Evolutionary conservation across 2,888 invertebrate genomes (phyloP).

Genomic region (Acronicta psi): DNA sequence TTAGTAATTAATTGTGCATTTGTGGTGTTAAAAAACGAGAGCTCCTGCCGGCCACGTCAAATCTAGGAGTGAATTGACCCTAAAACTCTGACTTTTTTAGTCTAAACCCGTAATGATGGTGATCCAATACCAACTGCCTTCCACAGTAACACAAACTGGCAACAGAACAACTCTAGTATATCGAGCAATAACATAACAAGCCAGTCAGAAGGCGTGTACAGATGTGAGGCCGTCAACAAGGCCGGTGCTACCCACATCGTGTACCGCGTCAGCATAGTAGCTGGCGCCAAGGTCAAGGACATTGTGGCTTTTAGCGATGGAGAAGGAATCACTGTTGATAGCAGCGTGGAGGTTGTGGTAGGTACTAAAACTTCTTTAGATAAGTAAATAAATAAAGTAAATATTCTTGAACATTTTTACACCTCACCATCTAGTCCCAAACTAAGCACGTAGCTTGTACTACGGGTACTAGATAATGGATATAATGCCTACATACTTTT

Average conservation of each 20-base stretch:
- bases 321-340: slow-evolving; percentile 59
- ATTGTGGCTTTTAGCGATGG: slow-evolving; percentile 63
- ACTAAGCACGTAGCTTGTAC: no score
- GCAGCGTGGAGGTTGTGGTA: slow-evolving; percentile 66
- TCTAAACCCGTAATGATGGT: background rate
- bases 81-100: no score
- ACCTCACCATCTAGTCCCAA: no score
- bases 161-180: slow-evolving; percentile 62
- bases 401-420: no score
- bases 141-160: slow-evolving; percentile 77
- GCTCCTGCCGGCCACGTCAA: no score
- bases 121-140: background rate
- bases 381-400: no score
- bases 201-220: slow-evolving; percentile 84
- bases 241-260: slow-evolving; percentile 87
- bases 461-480: no score
- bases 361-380: slow-evolving; percentile 35
- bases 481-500: no score
- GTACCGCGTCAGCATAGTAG: slow-evolving; percentile 86
- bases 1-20: no score
- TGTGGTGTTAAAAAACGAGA: no score
- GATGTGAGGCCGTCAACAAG: slow-evolving; percentile 89
- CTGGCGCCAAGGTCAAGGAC: slow-evolving; percentile 61
- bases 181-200: slow-evolving; percentile 62
- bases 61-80: no score